Evolutionary conservation across 2,888 invertebrate species (phyloP).

Genomic region (Clunio marinus): DNA sequence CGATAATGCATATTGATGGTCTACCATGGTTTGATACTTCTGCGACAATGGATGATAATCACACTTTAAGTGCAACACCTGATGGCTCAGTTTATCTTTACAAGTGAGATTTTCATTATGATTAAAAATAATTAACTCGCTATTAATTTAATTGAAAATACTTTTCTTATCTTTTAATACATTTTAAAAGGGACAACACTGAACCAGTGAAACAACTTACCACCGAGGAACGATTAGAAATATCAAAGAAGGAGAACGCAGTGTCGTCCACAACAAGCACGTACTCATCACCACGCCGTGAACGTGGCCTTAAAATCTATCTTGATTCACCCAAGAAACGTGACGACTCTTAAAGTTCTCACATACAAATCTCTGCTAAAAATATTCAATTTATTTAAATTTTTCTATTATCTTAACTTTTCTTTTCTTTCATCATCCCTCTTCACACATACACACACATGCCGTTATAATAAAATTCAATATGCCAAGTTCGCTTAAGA

Average conservation of each 20-base stretch:
- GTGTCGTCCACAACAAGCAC: conserved; percentile 51
- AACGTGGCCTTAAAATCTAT: conserved; percentile 69
- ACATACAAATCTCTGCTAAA: no score
- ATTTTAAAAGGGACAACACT: conserved; percentile 57
- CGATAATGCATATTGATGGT: conserved; percentile 57
- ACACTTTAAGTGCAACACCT: conserved; percentile 56
- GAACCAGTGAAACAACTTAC: conserved; percentile 58
- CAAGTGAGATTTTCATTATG: conserved; percentile 53
- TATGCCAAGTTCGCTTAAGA: no score
- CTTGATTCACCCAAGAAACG: conserved; percentile 54
- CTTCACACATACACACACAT: no score
- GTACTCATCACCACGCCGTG: conserved; percentile 60
- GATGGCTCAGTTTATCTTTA: conserved; percentile 64
- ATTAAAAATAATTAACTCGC: no score
- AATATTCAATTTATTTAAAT: no score
- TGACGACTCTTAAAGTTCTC: conserved; percentile 31
- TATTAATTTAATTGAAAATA: no score
- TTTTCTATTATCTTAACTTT: no score
- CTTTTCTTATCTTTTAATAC: conserved; percentile 36
- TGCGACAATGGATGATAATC: conserved; percentile 54
- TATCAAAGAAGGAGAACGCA: conserved; percentile 56
- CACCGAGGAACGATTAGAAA: conserved; percentile 59
- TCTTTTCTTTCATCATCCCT: no score
- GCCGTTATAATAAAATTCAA: no score
- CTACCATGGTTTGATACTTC: conserved; percentile 60